phyloP scores from a whole-genome alignment of 1,140 invertebrate species.

The Drosophila tani region DNA sequence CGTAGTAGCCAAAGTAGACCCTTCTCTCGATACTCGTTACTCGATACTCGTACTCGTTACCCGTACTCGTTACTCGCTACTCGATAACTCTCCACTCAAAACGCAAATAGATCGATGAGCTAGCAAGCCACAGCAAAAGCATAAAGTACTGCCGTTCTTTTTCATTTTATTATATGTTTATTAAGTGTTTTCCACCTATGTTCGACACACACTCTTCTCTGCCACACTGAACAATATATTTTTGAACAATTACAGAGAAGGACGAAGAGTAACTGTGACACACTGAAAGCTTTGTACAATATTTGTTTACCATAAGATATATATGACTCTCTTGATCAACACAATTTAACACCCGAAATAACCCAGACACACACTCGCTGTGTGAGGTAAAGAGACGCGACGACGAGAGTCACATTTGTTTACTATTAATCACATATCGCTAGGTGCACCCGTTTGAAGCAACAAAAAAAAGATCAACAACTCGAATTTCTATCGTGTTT shows the following conservation, averaged over 20 bases:
- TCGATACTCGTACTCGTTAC: neutral
- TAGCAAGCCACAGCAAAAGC: constrained; percentile 61
- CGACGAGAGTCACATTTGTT: constrained; percentile 33
- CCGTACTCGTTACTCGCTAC: neutral
- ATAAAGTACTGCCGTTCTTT: constrained; percentile 73
- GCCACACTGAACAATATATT: constrained; percentile 56
- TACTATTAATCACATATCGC: constrained; percentile 58
- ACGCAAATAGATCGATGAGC: constrained; percentile 8
- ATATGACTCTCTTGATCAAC: constrained; percentile 22
- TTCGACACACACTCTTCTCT: constrained; percentile 22
- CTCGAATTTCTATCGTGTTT: constrained; percentile 28
- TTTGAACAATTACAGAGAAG: constrained; percentile 77
- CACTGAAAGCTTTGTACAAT: constrained; percentile 56
- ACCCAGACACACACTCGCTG: constrained; percentile 28
- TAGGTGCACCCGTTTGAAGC: constrained; percentile 67
- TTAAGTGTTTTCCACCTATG: constrained; percentile 30
- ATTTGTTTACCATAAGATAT: constrained; percentile 48
- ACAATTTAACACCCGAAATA: constrained; percentile 27
- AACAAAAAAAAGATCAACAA: constrained; percentile 23
- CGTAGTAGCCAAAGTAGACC: constrained; percentile 21
- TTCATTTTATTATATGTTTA: constrained; percentile 20
- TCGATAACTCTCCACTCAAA: constrained; percentile 26
- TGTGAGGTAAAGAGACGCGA: constrained; percentile 65
- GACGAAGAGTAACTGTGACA: constrained; percentile 74
- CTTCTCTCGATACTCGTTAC: constrained; percentile 20